These are phyloP conservation scores for Xylocampa areola DNA, from an alignment of 2,888 invertebrate species.

Conservation along the genomic window DNA sequence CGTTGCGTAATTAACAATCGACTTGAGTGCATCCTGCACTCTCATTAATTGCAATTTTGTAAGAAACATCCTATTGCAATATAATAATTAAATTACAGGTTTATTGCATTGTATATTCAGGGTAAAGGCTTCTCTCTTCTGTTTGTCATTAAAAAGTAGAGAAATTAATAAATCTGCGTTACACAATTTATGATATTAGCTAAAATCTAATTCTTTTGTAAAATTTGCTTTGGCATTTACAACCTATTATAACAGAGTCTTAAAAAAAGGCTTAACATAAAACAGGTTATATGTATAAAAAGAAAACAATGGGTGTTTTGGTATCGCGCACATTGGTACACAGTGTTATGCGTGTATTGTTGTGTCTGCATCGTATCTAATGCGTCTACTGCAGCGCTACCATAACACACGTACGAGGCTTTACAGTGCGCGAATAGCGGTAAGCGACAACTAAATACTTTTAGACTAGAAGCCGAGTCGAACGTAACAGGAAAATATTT, in stretches of 20 bases:
- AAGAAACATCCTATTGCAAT: constrained; percentile 31
- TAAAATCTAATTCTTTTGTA: constrained; percentile 8
- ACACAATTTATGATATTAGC: constrained; percentile 7
- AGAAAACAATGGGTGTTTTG: constrained; percentile 69
- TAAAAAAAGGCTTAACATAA: constrained; percentile 24
- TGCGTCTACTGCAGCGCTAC: constrained; percentile 47
- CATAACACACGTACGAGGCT: constrained; percentile 34
- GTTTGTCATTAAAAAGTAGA: neutral
- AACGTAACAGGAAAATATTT: too few relatives aligned
- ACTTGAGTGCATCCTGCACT: constrained; percentile 59
- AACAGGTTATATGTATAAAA: constrained; percentile 53
- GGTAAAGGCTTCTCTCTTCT: neutral
- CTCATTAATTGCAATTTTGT: constrained; percentile 52
- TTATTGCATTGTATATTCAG: neutral
- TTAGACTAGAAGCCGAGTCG: too few relatives aligned
- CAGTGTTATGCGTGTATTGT: constrained; percentile 62
- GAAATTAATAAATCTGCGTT: constrained; percentile 9
- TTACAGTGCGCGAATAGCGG: constrained; percentile 23
- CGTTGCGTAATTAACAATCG: constrained; percentile 69
- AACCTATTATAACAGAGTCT: constrained; percentile 8
- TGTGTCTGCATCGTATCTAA: constrained; percentile 65
- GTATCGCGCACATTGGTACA: constrained; percentile 48
- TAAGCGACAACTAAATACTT: neutral
- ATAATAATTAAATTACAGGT: constrained; percentile 19
- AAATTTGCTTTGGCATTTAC: constrained; percentile 15